Evolutionary conservation across 2,797 vertebrate genomes (phyloP).

Genomic region (Micrastur ruficollis): DNA sequence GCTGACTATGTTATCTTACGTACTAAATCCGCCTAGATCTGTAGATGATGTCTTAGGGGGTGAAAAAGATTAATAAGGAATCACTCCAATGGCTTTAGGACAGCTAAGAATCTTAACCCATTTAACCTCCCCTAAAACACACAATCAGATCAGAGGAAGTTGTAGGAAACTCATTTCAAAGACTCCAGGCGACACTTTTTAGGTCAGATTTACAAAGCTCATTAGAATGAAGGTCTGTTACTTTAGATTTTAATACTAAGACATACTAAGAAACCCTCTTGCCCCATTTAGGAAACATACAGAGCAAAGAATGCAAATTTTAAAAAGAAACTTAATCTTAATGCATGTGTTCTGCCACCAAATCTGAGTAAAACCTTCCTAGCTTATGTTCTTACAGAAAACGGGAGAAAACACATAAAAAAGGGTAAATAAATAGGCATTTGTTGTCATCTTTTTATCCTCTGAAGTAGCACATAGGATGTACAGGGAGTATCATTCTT

Average conservation of each 20-base stretch:
- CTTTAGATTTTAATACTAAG: constrained; percentile 74
- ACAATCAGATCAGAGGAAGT: constrained; percentile 77
- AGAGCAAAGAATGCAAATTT: constrained; percentile 72
- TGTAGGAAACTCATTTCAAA: constrained; percentile 75
- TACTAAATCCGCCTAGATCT: constrained; percentile 91
- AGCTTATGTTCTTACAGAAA: constrained; percentile 72
- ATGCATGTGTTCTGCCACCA: constrained; percentile 67
- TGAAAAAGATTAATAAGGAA: constrained; percentile 94
- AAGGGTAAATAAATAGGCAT: constrained; percentile 29
- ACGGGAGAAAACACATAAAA: constrained; percentile 9
- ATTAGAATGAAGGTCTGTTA: constrained; percentile 73
- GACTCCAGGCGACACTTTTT: constrained; percentile 68
- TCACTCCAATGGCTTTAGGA: constrained; percentile 88
- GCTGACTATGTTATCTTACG: constrained; percentile 79
- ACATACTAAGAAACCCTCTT: constrained; percentile 71
- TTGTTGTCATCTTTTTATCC: constrained; percentile 45
- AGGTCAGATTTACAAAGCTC: constrained; percentile 74
- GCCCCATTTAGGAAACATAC: constrained; percentile 72
- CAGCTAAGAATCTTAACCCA: constrained; percentile 92
- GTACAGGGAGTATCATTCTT: not conserved
- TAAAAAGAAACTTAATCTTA: constrained; percentile 71
- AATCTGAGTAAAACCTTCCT: constrained; percentile 68
- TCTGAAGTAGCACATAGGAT: not conserved
- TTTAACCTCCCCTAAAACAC: constrained; percentile 86
- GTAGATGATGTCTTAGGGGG: constrained; percentile 88